These are phyloP conservation scores for Riparia riparia DNA, from an alignment of 2,113 vertebrate genomes.

Conservation along the genomic window DNA sequence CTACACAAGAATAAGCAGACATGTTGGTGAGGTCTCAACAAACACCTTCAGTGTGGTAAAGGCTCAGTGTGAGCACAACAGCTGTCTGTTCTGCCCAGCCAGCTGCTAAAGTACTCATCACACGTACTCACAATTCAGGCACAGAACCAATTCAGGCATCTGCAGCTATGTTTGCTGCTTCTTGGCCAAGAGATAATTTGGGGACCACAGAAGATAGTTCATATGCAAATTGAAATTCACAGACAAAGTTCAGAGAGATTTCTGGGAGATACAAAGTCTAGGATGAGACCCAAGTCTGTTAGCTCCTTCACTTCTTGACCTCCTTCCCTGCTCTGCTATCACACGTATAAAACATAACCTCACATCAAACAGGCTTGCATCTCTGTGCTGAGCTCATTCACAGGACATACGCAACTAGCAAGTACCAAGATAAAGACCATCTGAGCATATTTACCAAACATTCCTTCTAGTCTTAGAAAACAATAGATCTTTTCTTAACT, in stretches of 20 bases:
- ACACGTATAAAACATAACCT: neutral
- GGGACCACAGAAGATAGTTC: neutral
- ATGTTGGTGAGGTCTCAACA: neutral
- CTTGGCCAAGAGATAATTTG: neutral
- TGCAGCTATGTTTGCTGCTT: neutral
- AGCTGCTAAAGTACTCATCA: neutral
- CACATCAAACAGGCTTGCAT: neutral
- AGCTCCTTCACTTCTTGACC: neutral
- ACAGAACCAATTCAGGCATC: neutral
- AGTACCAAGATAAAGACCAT: neutral
- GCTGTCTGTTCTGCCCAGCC: neutral
- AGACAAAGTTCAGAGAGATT: neutral
- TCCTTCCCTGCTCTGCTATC: neutral
- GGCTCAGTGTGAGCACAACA: neutral
- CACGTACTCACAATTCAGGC: neutral
- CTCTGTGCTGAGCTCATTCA: neutral
- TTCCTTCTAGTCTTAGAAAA: neutral
- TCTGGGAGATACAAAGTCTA: neutral
- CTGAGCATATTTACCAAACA: neutral
- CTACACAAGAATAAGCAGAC: neutral
- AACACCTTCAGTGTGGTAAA: neutral
- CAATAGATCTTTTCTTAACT: neutral
- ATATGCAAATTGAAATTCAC: rapidly evolving
- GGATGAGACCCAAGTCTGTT: neutral
- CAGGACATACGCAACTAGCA: neutral